These are phyloP conservation scores for Vulpes ferrilata DNA, from an alignment of 2,113 vertebrate genomes.

Conservation along the genomic window DNA sequence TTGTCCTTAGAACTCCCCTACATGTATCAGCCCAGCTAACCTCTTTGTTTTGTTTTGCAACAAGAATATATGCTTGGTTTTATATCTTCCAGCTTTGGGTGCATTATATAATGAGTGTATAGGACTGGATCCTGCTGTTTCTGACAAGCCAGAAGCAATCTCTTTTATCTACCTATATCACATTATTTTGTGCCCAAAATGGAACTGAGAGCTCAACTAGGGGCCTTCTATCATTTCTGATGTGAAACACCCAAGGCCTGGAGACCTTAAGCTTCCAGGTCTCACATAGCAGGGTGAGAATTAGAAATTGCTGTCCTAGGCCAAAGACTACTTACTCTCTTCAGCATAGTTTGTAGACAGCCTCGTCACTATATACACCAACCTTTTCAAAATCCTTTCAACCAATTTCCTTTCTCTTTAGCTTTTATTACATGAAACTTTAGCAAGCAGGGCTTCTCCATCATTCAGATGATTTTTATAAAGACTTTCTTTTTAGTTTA, in stretches of 20 bases:
- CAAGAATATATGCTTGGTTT: neutral
- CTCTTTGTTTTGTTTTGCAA: neutral
- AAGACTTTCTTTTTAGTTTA: neutral
- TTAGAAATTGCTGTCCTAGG: neutral
- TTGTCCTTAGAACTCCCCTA: neutral
- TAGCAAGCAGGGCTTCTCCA: neutral
- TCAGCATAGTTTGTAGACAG: no score
- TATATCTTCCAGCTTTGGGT: neutral
- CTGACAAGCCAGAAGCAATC: neutral
- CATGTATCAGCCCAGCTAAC: neutral
- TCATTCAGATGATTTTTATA: constrained; percentile 3
- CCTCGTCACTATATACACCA: neutral
- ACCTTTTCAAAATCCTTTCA: neutral
- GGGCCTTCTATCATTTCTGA: neutral
- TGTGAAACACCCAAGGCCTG: neutral
- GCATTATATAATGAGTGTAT: neutral
- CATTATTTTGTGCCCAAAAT: neutral
- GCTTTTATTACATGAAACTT: neutral
- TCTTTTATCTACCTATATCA: neutral
- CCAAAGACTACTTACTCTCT: neutral
- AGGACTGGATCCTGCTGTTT: neutral
- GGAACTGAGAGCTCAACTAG: neutral
- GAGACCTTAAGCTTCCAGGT: neutral
- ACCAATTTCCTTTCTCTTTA: neutral
- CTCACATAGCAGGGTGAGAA: neutral